Evolutionary conservation across 2,888 invertebrate genomes (phyloP).

Genomic region (Amorpha juglandis): DNA sequence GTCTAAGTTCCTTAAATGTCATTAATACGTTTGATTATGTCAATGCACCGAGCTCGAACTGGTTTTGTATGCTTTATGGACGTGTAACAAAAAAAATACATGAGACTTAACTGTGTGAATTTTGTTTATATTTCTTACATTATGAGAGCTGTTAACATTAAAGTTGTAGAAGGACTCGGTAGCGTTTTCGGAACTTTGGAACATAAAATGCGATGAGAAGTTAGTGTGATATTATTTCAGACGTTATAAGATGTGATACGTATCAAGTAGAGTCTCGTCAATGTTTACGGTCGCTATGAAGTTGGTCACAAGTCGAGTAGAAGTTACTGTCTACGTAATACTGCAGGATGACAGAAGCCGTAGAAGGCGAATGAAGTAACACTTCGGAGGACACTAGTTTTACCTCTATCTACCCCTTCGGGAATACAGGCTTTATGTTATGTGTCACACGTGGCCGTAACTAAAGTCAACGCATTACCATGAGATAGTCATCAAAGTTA

Average conservation of each 20-base stretch:
- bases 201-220: neutral
- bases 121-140: neutral
- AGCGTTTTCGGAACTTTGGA: neutral
- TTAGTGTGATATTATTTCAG: neutral
- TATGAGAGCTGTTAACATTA: neutral
- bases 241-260: neutral
- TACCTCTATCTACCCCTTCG: no score
- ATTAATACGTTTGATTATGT: conserved; percentile 31
- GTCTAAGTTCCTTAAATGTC: conserved; percentile 29
- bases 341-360: no score
- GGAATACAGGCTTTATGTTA: no score
- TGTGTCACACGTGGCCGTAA: neutral
- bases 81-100: conserved; percentile 7
- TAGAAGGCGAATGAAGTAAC: no score
- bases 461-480: neutral
- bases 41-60: conserved; percentile 32
- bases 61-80: conserved; percentile 28
- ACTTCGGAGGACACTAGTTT: no score
- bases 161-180: neutral
- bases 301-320: no score
- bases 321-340: no score
- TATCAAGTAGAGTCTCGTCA: no score
- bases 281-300: no score
- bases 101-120: conserved; percentile 15
- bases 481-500: no score